A percentile compares a stretch with the other conserved stretches of the same genome.
phyloP scores from a whole-genome alignment of 1,140 invertebrate genomes.

The Drosophila tropicalis region DNA sequence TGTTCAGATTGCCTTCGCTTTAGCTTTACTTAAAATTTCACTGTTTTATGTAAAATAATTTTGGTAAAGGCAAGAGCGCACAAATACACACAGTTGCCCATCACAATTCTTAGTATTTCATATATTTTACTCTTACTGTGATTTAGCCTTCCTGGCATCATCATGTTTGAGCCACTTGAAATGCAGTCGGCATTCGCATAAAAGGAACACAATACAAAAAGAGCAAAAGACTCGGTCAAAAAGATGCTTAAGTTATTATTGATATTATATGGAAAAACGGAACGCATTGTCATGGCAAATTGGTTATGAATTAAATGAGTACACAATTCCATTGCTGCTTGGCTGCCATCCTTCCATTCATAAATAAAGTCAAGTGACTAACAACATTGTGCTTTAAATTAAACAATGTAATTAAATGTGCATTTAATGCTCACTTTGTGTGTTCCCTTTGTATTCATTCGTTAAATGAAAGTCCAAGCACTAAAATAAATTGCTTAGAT shows the following conservation, averaged over 20 bases:
- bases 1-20: too few relatives aligned
- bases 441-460: not conserved
- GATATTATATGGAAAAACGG: constrained; percentile 38
- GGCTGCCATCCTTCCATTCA: constrained; percentile 12
- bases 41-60: constrained; percentile 65
- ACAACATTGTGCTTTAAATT: constrained; percentile 29
- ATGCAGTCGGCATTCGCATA: constrained; percentile 45
- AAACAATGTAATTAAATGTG: constrained; percentile 53
- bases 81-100: constrained; percentile 36
- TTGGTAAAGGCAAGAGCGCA: constrained; percentile 32
- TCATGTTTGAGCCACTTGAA: constrained; percentile 43
- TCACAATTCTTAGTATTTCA: constrained; percentile 35
- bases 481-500: constrained; percentile 28
- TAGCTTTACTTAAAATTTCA: not conserved
- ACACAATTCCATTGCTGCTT: constrained; percentile 14
- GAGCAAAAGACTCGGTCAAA: constrained; percentile 18
- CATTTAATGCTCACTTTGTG: constrained; percentile 31
- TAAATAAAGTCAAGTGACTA: constrained; percentile 19
- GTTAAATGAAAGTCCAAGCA: constrained; percentile 15
- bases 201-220: constrained; percentile 25
- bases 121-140: constrained; percentile 54
- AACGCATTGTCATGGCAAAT: constrained; percentile 37
- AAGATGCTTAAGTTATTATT: constrained; percentile 72
- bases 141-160: not conserved
- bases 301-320: constrained; percentile 34